A percentile compares a stretch with the other conserved stretches of the same genome.
Evolutionary conservation across 2,888 invertebrate genomes (phyloP).

Genomic region (Eucera pruinosa): DNA sequence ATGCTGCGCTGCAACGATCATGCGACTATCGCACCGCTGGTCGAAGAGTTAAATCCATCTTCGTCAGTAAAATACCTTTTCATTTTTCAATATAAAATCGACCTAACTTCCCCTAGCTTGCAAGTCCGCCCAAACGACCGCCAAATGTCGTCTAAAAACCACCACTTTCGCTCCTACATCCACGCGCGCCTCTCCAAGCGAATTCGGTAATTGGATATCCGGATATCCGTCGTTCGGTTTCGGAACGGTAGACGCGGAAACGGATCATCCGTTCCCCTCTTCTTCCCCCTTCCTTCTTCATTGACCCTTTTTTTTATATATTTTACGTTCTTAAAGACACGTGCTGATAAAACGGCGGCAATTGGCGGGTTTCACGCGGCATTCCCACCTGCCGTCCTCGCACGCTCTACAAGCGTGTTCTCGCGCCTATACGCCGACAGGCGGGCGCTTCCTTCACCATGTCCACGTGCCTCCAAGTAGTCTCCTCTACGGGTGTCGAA

Average conservation of each 20-base stretch:
- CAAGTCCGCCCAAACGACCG: neutral
- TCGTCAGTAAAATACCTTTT: too few species aligned
- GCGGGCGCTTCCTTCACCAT: slow-evolving; percentile 22
- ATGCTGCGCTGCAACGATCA: too few species aligned
- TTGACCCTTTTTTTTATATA: slow-evolving; percentile 9
- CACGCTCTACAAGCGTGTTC: slow-evolving; percentile 42
- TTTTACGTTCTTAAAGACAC: slow-evolving; percentile 57
- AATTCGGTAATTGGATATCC: slow-evolving; percentile 61
- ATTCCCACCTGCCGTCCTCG: slow-evolving; percentile 69
- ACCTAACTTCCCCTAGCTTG: slow-evolving; percentile 1
- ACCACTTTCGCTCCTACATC: too few species aligned
- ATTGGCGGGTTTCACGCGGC: slow-evolving; percentile 68
- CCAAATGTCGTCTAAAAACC: slow-evolving; percentile 20
- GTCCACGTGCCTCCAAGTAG: slow-evolving; percentile 62
- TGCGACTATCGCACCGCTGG: too few species aligned
- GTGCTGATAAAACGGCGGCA: slow-evolving; percentile 66
- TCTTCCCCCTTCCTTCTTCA: neutral
- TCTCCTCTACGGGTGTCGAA: slow-evolving; percentile 46
- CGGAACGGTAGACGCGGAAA: slow-evolving; percentile 29
- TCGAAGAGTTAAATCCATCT: too few species aligned
- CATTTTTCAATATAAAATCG: neutral
- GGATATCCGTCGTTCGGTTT: slow-evolving; percentile 52
- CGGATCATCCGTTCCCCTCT: slow-evolving; percentile 43
- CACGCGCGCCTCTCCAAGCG: neutral
- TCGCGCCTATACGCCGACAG: slow-evolving; percentile 40